Base-by-base conservation (phyloP, 2,113 vertebrate species). In the Chlorocebus sabaeus region DNA sequence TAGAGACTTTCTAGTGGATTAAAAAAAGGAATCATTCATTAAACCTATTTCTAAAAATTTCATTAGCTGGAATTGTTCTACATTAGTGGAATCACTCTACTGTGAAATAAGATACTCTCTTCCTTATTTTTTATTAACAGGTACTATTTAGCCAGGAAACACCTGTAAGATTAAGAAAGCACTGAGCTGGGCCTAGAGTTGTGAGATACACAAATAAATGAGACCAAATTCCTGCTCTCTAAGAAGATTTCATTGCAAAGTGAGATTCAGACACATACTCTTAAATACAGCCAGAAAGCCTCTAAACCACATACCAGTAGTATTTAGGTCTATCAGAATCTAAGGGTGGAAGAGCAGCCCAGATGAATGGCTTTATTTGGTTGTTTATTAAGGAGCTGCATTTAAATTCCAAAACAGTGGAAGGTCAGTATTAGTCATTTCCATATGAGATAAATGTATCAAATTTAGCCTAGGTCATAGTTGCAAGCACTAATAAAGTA, bases 1-100 rank as follows among this genome's bases (percentile, higher is more conserved):
- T 75, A 25, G 18, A 94, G 25, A 67, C 23, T 97, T 92, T 61
- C 30, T 27, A 85, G 78, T 32, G 80, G n/a, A 81, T 82, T 78
- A n/a, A 80, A 57, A 93, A 96, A 94, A 93, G 1, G 23, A 93
- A 86, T 87, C 3, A 22, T 40, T 73, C 90, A 86, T 75, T 89
- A 50, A 94, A 85, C 55, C 16, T 48, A 81, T 85, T 92, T 95
- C 80, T 83, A 96, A 96, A 79, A 94, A 73, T 73, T 72, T 89
- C 32, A 91, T 95, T 95, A 94, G 22, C 64, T 79, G 35, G 17
- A 95, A 89, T 50, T 73, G 1, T 73, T 83, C 79, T 82, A 45
- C 2, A 50, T 92, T 95, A 78, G 13, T 55, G 50, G 30, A 93
- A 80, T 68, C 80, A 45, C 52, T 90, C 13, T 84, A 43, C 50